These are phyloP conservation scores for Automeris io DNA, from an alignment of 2,888 invertebrate species.

Conservation along the genomic window DNA sequence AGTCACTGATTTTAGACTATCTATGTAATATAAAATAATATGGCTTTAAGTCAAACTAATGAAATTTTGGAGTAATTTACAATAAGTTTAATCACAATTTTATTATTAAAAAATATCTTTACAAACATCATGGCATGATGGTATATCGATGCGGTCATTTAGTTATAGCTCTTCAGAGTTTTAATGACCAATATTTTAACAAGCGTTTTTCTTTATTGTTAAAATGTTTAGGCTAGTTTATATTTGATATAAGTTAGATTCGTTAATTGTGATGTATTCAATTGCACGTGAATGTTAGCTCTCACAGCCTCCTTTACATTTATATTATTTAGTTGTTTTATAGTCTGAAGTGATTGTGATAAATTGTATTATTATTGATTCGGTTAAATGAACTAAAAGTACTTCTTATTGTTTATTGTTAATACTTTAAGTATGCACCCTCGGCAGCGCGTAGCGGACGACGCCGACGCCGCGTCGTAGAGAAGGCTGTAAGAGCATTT, in stretches of 20 bases:
- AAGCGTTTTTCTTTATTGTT: constrained; percentile 70
- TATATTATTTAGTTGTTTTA: constrained; percentile 54
- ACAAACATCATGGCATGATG: constrained; percentile 74
- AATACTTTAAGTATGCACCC: constrained; percentile 40
- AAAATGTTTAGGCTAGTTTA: constrained; percentile 77
- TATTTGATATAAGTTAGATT: constrained; percentile 74
- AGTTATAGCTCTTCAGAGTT: constrained; percentile 75
- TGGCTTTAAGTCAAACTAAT: constrained; percentile 61
- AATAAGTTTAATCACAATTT: constrained; percentile 64
- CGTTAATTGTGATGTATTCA: constrained; percentile 74
- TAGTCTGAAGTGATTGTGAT: constrained; percentile 73
- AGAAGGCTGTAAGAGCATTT: constrained; percentile 68
- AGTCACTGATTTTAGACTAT: constrained; percentile 71
- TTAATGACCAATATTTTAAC: constrained; percentile 72
- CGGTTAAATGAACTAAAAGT: constrained; percentile 44
- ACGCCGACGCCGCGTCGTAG: constrained; percentile 28
- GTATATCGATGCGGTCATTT: constrained; percentile 59
- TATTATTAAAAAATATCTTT: constrained; percentile 52
- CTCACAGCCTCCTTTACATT: constrained; percentile 66
- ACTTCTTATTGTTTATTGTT: constrained; percentile 63
- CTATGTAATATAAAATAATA: constrained; percentile 55
- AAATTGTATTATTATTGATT: constrained; percentile 61
- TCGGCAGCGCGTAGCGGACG: constrained; percentile 1
- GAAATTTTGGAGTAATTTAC: constrained; percentile 74
- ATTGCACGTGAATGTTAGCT: constrained; percentile 67